Evolutionary conservation across 2,113 vertebrate species (phyloP), one percentile per base, ranked within the genome.

Genomic region (Cathartes aura): DNA sequence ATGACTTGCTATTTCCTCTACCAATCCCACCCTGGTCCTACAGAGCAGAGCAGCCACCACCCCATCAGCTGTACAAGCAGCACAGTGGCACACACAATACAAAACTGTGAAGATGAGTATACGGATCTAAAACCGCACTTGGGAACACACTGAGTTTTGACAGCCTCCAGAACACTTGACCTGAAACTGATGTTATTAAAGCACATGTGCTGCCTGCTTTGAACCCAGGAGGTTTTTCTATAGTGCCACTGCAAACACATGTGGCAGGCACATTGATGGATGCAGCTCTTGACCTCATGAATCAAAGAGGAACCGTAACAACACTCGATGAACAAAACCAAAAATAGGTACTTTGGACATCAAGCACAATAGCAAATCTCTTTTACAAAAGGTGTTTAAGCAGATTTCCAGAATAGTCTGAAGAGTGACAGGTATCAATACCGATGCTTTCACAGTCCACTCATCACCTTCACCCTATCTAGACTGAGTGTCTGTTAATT

Each of bases 41-140:
- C 34, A 11, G 12, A 18, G 52, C 26, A 75, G 15, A 59, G 16
- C 27, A 78, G 29, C 30, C 53, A 64, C 24, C 38, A 40, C 15
- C 56, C 36, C 43, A 52, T 5, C 56, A 76, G 66, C 53, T 56
- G 64, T 22, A 72, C 36, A 48, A 53, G 64, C 45, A 79, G 23
- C 0, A 0, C 52, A 62, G 62, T 1, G 15, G 45, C 48, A 55
- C 40, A 5, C 17, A 5, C 2, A 10, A 12, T 7, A 9, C 11
- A 23, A 12, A 62, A 27, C 29, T 9, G 5, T 17, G 34, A 70
- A 59, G 29, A 81, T 4, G 52, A 75, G 10, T 12, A 4, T 15
- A 56, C 82, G 66, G 43, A 60, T 47, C 36, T 82, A 53, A 38
- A 86, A 13, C 24, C 3, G 0, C 36, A 18, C 27, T 2, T 55